phyloP scores from a whole-genome alignment of 2,888 invertebrate species.

The Hirtodrosophila histrioides region DNA sequence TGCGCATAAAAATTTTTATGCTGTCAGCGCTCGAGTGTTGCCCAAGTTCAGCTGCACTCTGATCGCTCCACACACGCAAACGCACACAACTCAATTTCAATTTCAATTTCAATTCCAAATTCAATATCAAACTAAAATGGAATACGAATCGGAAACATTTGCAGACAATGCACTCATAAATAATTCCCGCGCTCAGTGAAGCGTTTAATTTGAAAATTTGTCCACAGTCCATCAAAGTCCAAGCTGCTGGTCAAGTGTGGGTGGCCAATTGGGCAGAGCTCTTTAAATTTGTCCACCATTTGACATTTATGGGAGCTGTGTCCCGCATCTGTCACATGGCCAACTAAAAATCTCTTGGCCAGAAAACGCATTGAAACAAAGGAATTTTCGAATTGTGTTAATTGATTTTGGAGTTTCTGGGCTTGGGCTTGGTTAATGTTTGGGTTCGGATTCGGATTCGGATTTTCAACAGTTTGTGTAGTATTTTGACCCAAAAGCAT shows the following conservation, averaged over 20 bases:
- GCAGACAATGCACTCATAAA: constrained; percentile 52
- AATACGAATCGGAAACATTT: constrained; percentile 19
- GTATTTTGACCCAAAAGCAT: constrained; percentile 61
- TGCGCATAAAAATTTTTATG: constrained; percentile 76
- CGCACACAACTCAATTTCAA: constrained; percentile 2
- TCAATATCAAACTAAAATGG: constrained; percentile 28
- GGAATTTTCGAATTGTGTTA: constrained; percentile 45
- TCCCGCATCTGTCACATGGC: constrained; percentile 39
- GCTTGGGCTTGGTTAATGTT: constrained; percentile 6
- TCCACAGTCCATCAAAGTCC: constrained; percentile 61
- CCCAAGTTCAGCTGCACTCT: constrained; percentile 36
- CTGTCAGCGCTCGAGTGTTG: constrained; percentile 46
- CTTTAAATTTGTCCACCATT: constrained; percentile 32
- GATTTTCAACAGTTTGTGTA: constrained; percentile 5
- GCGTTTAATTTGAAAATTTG: constrained; percentile 70
- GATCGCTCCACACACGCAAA: constrained; percentile 7
- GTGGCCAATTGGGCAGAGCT: constrained; percentile 37
- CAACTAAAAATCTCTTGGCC: constrained; percentile 6
- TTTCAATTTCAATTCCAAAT: constrained; percentile 17
- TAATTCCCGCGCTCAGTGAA: constrained; percentile 49
- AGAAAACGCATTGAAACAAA: constrained; percentile 31
- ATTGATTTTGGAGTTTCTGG: constrained; percentile 43
- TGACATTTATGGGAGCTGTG: constrained; percentile 27
- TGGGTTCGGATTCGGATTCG: constrained; percentile 1
- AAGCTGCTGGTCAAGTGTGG: constrained; percentile 31